These are phyloP conservation scores for Forbesichthys agassizii DNA, from an alignment of 2,113 vertebrate species.

Conservation along the genomic window DNA sequence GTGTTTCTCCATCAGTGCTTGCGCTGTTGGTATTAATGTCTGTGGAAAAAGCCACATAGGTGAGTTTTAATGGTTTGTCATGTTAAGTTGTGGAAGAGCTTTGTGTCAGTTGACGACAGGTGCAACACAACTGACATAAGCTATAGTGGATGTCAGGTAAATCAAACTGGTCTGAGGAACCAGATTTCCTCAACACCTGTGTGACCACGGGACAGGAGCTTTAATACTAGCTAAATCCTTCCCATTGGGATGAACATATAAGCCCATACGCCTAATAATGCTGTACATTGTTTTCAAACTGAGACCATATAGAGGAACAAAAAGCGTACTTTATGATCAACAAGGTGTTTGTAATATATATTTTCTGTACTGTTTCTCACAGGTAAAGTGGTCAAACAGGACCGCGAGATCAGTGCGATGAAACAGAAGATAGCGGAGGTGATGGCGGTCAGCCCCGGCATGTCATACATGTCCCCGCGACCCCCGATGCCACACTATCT, in stretches of 20 bases:
- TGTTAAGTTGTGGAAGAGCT: too few species aligned
- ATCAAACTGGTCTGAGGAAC: not conserved
- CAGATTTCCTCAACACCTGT: not conserved
- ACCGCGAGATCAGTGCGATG: slow-evolving; percentile 79
- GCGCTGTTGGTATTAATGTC: not conserved
- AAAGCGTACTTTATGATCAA: not conserved
- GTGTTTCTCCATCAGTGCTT: not conserved
- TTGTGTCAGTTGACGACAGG: not conserved
- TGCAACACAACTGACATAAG: not conserved
- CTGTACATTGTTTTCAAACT: not conserved
- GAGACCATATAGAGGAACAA: not conserved
- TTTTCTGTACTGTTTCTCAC: not conserved
- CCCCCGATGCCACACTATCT: slow-evolving; percentile 78
- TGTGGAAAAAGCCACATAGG: not conserved
- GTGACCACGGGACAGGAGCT: too few species aligned
- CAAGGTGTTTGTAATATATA: not conserved
- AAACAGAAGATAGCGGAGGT: slow-evolving; percentile 83
- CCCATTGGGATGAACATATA: not conserved
- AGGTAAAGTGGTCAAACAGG: slow-evolving; percentile 79
- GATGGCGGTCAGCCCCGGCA: slow-evolving; percentile 80
- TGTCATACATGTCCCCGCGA: slow-evolving; percentile 74
- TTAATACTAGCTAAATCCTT: not conserved
- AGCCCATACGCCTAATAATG: not conserved
- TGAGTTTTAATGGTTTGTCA: not conserved
- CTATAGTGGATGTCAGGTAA: not conserved